phyloP scores from a whole-genome alignment of 2,113 vertebrate species.

The Melanotaenia duboulayi region DNA sequence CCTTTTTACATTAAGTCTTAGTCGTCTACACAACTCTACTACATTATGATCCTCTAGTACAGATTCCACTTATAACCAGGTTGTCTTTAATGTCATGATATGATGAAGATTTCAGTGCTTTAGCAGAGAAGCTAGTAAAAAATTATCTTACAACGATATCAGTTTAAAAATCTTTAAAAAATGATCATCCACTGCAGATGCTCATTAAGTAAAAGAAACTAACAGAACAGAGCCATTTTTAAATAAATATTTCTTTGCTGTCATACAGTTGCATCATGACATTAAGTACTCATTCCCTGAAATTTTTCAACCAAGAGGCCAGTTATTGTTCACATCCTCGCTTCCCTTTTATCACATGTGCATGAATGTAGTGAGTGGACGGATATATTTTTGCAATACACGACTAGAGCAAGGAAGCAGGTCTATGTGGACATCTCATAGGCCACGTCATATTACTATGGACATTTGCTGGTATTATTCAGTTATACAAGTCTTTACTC shows the following conservation, averaged over 20 bases:
- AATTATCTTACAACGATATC: constrained; percentile 63
- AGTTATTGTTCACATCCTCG: constrained; percentile 70
- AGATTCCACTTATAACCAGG: constrained; percentile 85
- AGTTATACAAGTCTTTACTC: constrained; percentile 63
- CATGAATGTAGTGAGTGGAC: constrained; percentile 26
- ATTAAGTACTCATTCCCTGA: constrained; percentile 92
- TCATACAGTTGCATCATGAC: constrained; percentile 80
- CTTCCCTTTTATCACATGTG: constrained; percentile 32
- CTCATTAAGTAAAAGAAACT: constrained; percentile 62
- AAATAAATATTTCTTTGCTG: constrained; percentile 70
- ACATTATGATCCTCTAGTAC: constrained; percentile 77
- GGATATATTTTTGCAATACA: constrained; percentile 42
- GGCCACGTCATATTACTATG: constrained; percentile 59
- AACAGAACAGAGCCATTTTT: constrained; percentile 58
- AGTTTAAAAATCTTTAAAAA: constrained; percentile 69
- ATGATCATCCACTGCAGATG: constrained; percentile 56
- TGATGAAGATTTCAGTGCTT: constrained; percentile 64
- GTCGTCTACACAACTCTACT: constrained; percentile 54
- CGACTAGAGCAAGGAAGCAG: constrained; percentile 50
- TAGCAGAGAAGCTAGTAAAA: constrained; percentile 74
- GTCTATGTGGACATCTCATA: constrained; percentile 51
- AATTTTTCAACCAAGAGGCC: constrained; percentile 84
- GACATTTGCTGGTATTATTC: constrained; percentile 72
- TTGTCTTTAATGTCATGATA: constrained; percentile 84
- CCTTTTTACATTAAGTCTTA: constrained; percentile 59